Evolutionary conservation across 2,113 vertebrate species (phyloP).

Genomic region (Dermatemys mawii): DNA sequence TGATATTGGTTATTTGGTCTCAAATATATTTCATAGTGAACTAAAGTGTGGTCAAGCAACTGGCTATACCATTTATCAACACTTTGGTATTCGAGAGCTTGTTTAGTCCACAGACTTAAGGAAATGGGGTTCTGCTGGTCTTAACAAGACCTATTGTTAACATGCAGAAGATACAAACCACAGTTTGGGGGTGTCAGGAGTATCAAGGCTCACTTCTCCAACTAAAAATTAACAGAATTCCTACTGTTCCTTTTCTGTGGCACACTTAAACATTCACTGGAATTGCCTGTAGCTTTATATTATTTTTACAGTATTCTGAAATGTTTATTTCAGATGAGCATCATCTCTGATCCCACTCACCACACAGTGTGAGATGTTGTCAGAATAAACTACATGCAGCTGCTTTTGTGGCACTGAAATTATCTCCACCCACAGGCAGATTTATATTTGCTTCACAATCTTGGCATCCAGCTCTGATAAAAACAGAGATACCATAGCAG

Average conservation of each 20-base stretch:
- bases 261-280: background rate
- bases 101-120: background rate
- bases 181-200: background rate
- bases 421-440: rapidly evolving
- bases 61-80: background rate
- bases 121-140: background rate
- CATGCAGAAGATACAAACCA: background rate
- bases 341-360: too few relatives aligned
- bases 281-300: background rate
- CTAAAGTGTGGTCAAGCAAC: background rate
- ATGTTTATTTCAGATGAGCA: background rate
- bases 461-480: background rate
- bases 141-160: background rate
- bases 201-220: background rate
- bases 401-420: background rate
- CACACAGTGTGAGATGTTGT: background rate
- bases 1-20: background rate
- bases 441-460: background rate
- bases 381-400: background rate
- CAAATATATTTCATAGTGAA: background rate
- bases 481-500: background rate
- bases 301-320: background rate
- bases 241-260: background rate
- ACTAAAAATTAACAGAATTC: background rate
- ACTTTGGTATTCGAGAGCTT: background rate